These are phyloP conservation scores for Orthosia gracilis DNA, from an alignment of 2,888 invertebrate species.

Conservation along the genomic window DNA sequence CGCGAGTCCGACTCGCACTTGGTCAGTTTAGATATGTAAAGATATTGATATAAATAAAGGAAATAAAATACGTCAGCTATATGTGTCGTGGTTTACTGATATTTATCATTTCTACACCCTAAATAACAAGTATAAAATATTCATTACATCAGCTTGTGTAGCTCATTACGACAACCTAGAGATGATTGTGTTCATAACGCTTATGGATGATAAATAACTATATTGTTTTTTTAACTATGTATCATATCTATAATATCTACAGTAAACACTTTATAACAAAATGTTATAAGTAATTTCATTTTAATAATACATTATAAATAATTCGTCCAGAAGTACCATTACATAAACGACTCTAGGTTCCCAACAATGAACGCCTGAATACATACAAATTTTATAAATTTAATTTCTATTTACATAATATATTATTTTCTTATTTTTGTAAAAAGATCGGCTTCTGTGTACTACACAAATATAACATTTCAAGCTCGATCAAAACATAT, in stretches of 20 bases:
- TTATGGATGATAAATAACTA: constrained; percentile 4
- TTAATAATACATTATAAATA: constrained; percentile 18
- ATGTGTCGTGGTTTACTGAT: constrained; percentile 35
- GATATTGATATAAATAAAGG: too few relatives aligned
- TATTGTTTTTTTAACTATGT: not conserved
- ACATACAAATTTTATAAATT: constrained; percentile 37
- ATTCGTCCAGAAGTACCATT: not conserved
- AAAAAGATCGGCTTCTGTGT: constrained; percentile 18
- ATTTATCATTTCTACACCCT: constrained; percentile 45
- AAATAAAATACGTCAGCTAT: constrained; percentile 21
- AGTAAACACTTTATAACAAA: constrained; percentile 14
- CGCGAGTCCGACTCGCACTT: too few relatives aligned
- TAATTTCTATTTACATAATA: constrained; percentile 43
- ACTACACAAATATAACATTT: constrained; percentile 27
- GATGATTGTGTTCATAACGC: constrained; percentile 1
- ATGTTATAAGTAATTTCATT: constrained; percentile 6
- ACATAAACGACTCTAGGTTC: constrained; percentile 38
- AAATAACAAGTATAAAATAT: constrained; percentile 57
- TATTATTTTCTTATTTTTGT: constrained; percentile 17
- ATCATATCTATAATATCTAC: constrained; percentile 15
- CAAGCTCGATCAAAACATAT: constrained; percentile 23
- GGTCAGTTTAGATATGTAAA: too few relatives aligned
- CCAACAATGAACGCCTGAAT: constrained; percentile 34
- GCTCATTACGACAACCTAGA: constrained; percentile 32
- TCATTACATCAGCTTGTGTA: constrained; percentile 19